Percentiles rank a stretch among this genome's conserved stretches.
Conservation (phyloP, 2,113 vertebrate genomes). For the Columba janthina region DNA sequence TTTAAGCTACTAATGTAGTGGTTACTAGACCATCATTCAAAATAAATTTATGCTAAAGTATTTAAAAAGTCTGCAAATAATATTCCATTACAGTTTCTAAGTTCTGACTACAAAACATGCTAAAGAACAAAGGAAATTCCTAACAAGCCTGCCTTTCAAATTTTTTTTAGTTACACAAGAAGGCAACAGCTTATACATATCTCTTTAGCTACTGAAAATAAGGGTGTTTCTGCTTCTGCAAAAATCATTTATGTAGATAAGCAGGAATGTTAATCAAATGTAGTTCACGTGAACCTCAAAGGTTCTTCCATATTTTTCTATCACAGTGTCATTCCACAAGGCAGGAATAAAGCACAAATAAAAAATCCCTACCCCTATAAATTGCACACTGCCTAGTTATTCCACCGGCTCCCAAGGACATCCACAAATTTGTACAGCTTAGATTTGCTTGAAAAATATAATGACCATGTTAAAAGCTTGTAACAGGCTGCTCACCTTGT, state of each 20-base stretch:
- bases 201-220: background rate
- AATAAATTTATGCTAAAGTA: background rate
- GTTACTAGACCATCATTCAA: background rate
- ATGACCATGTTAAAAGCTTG: rapidly evolving
- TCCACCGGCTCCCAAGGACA: background rate
- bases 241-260: background rate
- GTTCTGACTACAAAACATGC: background rate
- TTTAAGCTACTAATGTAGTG: background rate
- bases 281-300: background rate
- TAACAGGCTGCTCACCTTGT: slow-evolving; percentile 82
- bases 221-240: background rate
- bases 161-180: background rate
- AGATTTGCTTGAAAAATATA: background rate
- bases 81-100: background rate
- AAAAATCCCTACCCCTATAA: background rate
- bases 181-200: background rate
- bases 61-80: background rate
- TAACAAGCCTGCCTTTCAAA: background rate
- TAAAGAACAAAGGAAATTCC: background rate
- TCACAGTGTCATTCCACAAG: background rate
- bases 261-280: background rate
- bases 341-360: background rate
- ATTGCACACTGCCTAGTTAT: background rate
- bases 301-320: background rate
- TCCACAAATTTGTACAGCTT: background rate